Percentiles rank a stretch among this genome's conserved stretches.
phyloP scores from a whole-genome alignment of 2,888 invertebrate genomes.

The Choreutis nemorana region DNA sequence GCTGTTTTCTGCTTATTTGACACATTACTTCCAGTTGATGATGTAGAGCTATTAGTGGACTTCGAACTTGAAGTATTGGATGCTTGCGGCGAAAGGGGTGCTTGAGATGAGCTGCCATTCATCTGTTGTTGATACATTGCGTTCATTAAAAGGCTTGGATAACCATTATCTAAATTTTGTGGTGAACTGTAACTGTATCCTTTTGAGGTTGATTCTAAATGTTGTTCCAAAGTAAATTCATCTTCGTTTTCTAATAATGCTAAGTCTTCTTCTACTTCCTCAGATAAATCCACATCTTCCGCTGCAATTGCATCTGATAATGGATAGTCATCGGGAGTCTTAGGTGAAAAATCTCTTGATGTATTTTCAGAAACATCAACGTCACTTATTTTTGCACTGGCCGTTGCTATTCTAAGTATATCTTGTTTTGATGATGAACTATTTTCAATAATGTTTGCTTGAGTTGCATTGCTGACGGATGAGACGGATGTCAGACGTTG shows the following conservation, averaged over 20 bases:
- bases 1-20: constrained; percentile 54
- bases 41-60: constrained; percentile 52
- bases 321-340: constrained; percentile 57
- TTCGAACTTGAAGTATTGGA: constrained; percentile 48
- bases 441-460: constrained; percentile 34
- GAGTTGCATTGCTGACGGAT: constrained; percentile 49
- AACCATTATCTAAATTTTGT: constrained; percentile 71
- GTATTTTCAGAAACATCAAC: constrained; percentile 40
- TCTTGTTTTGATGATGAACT: constrained; percentile 68
- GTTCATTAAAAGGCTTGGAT: constrained; percentile 75
- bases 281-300: constrained; percentile 73
- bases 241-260: constrained; percentile 80
- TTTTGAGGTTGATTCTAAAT: constrained; percentile 52
- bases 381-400: constrained; percentile 59
- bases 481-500: constrained; percentile 79
- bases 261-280: constrained; percentile 78
- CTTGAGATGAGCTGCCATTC: constrained; percentile 52
- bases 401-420: constrained; percentile 71
- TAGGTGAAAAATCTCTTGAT: constrained; percentile 48
- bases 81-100: constrained; percentile 49
- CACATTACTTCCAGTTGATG: constrained; percentile 50
- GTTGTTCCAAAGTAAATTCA: constrained; percentile 69
- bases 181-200: constrained; percentile 52
- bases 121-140: constrained; percentile 70
- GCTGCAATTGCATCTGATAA: constrained; percentile 59